Conservation (phyloP, 2,113 vertebrate species). For the Bos indicus region DNA sequence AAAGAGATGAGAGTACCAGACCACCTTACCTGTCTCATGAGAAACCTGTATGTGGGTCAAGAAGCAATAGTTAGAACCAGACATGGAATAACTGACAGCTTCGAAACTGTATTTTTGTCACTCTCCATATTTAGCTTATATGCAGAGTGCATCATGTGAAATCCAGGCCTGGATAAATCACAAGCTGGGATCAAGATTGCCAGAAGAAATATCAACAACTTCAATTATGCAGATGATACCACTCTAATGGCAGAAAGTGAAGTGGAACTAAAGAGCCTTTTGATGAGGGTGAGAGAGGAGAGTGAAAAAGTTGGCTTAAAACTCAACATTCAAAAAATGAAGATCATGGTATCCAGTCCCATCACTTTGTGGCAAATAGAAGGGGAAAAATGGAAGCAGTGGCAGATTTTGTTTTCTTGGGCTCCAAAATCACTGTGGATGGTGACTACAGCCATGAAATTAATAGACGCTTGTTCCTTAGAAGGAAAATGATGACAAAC, state of each 20-base stretch:
- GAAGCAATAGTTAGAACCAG: neutral
- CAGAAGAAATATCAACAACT: neutral
- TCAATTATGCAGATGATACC: neutral
- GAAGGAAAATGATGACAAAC: neutral
- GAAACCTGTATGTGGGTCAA: neutral
- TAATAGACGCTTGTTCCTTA: neutral
- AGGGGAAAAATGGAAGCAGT: neutral
- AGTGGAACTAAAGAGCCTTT: neutral
- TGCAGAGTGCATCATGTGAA: neutral
- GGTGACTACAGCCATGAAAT: neutral
- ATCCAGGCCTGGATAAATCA: neutral
- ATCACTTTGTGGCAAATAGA: neutral
- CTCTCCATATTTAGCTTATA: neutral
- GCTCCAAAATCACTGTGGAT: neutral
- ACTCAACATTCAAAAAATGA: neutral
- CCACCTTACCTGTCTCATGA: neutral
- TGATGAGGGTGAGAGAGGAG: neutral
- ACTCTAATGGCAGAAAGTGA: neutral
- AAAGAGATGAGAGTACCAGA: neutral
- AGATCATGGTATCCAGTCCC: neutral
- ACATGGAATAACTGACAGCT: neutral
- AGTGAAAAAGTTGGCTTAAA: neutral
- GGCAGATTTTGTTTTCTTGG: neutral
- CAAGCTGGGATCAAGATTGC: neutral
- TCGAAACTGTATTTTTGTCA: neutral